Evolutionary conservation across 2,888 invertebrate genomes (phyloP), one percentile per base, ranked within the genome.

Genomic region (Physocephala rufipes): DNA sequence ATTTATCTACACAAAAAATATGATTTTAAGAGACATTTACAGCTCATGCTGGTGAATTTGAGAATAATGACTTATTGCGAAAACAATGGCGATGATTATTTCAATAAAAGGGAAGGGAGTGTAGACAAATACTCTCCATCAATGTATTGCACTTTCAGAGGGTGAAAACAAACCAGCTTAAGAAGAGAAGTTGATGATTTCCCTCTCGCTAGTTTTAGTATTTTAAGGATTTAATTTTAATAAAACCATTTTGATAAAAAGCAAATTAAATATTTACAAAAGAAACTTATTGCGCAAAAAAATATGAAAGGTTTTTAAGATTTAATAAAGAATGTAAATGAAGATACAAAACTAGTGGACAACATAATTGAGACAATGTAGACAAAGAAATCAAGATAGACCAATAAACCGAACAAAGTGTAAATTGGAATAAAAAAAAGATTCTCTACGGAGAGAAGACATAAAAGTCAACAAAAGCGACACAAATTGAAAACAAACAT

Each of bases 241-340:
- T 13, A 30, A 62, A 19, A n/a, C 36, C 26, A 58, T 43, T 16
- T 16, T 21, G 26, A 67, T 45, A 58, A 55, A 67, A 13, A 2
- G n/a, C 58, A 58, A 58, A 47, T 30, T n/a, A 58, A 67, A 67
- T 67, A 58, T 67, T 67, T 67, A 47, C 67, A 21, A n/a, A 67
- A 26, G 45, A 45, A 58, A 55, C 45, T 55, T 43, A 9, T 36
- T 4, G 36, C 36, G 36, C 36, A 36, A 36, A 36, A n/a, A n/a
- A 21, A 2, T 21, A 24, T 21, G 67, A 28, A 36, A 55, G 28
- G 13, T 16, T 3, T 2, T 19, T 16, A 21, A 53, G 53, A 36
- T 12, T 7, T 47, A 19, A 43, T 5, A 53, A 43, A 36, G 24
- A 53, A 16, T 16, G 12, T 16, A 21, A 24, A 63, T 24, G 4